Conservation (phyloP, 2,797 vertebrate species). For the Steatocranus sp. region DNA sequence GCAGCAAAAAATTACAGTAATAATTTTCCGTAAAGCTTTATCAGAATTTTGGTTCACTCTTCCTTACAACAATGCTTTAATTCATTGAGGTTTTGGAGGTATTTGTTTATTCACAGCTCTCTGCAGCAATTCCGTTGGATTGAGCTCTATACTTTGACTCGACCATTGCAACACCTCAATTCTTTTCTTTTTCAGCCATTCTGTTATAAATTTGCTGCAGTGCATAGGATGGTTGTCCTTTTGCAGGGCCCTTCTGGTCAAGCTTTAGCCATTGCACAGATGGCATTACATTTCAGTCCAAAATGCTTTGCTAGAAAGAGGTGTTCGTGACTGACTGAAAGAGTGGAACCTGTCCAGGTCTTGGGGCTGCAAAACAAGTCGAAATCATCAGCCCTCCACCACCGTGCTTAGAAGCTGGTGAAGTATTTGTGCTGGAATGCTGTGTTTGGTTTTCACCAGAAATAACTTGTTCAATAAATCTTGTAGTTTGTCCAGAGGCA, state of each 20-base stretch:
- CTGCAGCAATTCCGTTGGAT: neutral
- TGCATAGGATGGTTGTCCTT: neutral
- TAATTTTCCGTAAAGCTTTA: neutral
- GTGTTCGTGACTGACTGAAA: neutral
- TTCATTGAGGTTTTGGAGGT: neutral
- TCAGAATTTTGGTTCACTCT: neutral
- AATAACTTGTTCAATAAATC: neutral
- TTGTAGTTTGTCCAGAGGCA: neutral
- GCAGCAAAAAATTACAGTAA: neutral
- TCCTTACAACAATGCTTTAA: neutral
- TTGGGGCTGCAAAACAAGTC: neutral
- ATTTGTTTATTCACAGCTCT: neutral
- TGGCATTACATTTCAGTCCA: neutral
- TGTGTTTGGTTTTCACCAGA: neutral
- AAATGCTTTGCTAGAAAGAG: neutral
- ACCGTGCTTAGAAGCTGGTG: neutral
- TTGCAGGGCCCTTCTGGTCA: neutral
- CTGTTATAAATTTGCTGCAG: neutral
- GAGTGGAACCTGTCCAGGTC: neutral
- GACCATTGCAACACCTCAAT: neutral
- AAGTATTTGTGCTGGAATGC: neutral
- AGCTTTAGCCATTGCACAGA: neutral
- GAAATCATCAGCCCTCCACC: neutral
- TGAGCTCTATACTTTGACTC: neutral
- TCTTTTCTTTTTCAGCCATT: neutral